phyloP scores from a whole-genome alignment of 2,797 vertebrate species.

The Parauchenoglanis ngamensis region DNA sequence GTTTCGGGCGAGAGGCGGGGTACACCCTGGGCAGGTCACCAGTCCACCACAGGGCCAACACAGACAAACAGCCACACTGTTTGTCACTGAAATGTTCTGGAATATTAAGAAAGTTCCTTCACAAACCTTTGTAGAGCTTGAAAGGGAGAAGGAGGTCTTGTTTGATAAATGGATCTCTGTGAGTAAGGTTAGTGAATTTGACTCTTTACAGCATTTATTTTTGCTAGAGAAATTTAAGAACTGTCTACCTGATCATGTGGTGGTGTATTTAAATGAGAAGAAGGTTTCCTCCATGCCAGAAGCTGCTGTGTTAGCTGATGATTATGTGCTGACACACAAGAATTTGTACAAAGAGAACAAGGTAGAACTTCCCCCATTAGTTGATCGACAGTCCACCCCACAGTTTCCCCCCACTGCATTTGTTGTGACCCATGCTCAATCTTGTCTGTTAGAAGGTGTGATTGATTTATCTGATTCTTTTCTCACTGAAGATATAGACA shows the following conservation, averaged over 20 bases:
- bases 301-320: neutral
- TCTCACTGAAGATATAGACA: neutral
- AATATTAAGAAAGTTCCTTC: neutral
- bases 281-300: neutral
- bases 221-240: slow-evolving; percentile 22
- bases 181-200: neutral
- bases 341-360: neutral
- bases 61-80: too few relatives aligned
- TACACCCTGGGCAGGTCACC: too few relatives aligned
- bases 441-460: neutral
- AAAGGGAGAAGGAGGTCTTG: neutral
- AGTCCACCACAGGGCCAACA: too few relatives aligned
- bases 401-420: neutral
- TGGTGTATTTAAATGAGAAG: neutral
- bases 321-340: slow-evolving; percentile 9
- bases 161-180: slow-evolving; percentile 3
- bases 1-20: too few relatives aligned
- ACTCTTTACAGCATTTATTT: neutral
- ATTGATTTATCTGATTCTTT: neutral
- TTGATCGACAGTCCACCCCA: neutral
- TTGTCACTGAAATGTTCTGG: neutral
- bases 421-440: neutral
- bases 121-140: slow-evolving; percentile 28
- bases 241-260: neutral
- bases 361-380: too few relatives aligned